Evolutionary conservation across 2,113 vertebrate genomes (phyloP).

Genomic region (Hylia prasina): DNA sequence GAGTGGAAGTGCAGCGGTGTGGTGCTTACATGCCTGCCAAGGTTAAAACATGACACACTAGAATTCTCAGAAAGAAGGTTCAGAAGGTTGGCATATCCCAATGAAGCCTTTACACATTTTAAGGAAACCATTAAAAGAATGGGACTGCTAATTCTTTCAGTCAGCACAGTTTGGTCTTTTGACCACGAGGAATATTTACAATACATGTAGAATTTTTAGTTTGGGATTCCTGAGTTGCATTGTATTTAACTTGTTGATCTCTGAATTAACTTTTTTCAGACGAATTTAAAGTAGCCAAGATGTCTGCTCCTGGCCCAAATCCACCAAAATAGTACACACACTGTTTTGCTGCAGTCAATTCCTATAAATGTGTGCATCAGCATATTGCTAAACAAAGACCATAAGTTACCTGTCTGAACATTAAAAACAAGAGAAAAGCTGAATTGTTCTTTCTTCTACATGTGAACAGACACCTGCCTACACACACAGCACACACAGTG

Average conservation of each 20-base stretch:
- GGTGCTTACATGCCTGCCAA: neutral
- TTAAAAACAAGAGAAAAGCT: neutral
- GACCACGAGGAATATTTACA: neutral
- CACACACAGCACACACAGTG: neutral
- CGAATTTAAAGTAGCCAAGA: neutral
- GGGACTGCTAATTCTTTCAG: neutral
- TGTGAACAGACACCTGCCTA: neutral
- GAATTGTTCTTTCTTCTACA: neutral
- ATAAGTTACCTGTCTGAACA: neutral
- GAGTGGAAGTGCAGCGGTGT: fast-evolving
- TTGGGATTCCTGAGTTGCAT: neutral
- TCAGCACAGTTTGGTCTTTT: neutral
- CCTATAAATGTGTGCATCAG: neutral
- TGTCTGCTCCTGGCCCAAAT: neutral
- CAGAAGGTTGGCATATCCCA: neutral
- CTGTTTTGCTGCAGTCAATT: neutral
- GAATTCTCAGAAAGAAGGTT: neutral
- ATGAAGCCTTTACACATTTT: neutral
- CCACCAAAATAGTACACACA: neutral
- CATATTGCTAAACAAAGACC: neutral
- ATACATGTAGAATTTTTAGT: neutral
- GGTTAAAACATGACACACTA: neutral
- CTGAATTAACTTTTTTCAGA: neutral
- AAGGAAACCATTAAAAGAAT: neutral
- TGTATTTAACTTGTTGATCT: neutral